Percentiles rank a stretch among this genome's conserved stretches.
Evolutionary conservation across 2,797 vertebrate species (phyloP).

Genomic region (Sebastes diaconus): DNA sequence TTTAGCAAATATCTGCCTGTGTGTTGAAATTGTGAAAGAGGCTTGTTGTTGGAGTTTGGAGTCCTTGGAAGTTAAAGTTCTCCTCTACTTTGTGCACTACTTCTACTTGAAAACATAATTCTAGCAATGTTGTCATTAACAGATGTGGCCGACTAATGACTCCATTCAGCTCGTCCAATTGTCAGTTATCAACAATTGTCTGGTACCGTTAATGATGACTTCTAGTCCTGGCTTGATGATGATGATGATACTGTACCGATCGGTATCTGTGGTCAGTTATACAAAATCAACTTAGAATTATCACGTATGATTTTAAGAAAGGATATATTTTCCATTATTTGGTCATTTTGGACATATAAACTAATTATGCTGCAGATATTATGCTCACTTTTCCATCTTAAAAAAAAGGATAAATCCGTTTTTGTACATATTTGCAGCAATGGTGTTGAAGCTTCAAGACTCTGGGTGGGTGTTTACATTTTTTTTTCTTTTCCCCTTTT

Average conservation of each 20-base stretch:
- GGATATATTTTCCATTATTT: background rate
- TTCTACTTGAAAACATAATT: no score
- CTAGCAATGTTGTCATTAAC: no score
- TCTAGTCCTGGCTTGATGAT: background rate
- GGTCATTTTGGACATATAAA: background rate
- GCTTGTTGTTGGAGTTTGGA: background rate
- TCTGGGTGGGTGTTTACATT: background rate
- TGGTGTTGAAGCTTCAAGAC: background rate
- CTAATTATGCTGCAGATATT: background rate
- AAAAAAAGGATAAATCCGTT: no score
- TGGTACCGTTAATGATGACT: background rate
- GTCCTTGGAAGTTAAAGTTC: background rate
- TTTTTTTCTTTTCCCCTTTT: background rate
- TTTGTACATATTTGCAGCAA: background rate
- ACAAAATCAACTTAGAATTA: background rate
- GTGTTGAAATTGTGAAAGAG: background rate
- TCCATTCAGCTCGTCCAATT: background rate
- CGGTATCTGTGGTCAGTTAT: background rate
- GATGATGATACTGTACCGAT: background rate
- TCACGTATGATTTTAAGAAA: background rate
- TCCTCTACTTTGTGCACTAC: no score
- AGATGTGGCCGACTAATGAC: no score
- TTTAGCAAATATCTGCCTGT: background rate
- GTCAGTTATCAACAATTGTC: background rate
- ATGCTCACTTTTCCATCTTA: background rate